phyloP scores from a whole-genome alignment of 2,888 invertebrate species.

The Rhimphoctona megacephalus region DNA sequence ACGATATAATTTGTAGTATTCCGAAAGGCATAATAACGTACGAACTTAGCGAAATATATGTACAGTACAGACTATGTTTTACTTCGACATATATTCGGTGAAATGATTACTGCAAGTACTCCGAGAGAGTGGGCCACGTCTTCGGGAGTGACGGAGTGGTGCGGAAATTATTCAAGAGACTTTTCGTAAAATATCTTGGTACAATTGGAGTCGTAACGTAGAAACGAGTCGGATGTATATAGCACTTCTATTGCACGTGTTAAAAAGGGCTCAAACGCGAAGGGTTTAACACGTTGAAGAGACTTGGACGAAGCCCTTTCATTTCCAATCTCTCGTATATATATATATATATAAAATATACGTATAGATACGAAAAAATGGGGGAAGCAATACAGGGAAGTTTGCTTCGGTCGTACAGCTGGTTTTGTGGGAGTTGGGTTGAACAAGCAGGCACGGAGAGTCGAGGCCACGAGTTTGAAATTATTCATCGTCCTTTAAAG shows the following conservation, averaged over 20 bases:
- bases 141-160: conserved; percentile 49
- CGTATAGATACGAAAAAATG: background rate
- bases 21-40: background rate
- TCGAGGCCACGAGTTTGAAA: conserved; percentile 46
- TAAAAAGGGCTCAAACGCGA: background rate
- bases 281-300: background rate
- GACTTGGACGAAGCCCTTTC: background rate
- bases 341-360: background rate
- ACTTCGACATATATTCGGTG: conserved; percentile 4
- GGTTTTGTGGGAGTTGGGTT: conserved; percentile 21
- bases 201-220: conserved; percentile 52
- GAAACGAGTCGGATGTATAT: conserved; percentile 22
- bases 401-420: background rate
- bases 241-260: background rate
- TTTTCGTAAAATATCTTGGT: conserved; percentile 60
- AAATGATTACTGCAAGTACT: conserved; percentile 57
- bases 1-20: background rate
- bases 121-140: conserved; percentile 45
- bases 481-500: conserved; percentile 64
- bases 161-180: conserved; percentile 65
- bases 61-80: background rate
- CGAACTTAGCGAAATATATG: background rate
- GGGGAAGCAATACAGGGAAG: conserved; percentile 9
- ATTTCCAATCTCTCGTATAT: background rate
- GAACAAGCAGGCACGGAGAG: conserved; percentile 21